Evolutionary conservation across 1,140 invertebrate species (phyloP).

Genomic region (Nasonia vitripennis): DNA sequence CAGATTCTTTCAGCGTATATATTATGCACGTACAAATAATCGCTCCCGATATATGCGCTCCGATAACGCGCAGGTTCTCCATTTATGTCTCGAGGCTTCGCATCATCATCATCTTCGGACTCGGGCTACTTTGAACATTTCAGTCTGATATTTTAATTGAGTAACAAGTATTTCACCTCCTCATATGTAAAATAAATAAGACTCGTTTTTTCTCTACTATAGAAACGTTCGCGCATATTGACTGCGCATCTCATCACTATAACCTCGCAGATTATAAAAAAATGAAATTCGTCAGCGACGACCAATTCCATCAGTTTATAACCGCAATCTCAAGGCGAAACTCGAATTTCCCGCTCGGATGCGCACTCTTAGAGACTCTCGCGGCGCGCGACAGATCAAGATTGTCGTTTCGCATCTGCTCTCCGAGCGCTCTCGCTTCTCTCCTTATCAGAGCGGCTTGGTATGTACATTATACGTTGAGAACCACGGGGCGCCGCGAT

Average conservation of each 20-base stretch:
- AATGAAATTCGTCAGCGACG: too few species aligned
- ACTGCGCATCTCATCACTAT: too few species aligned
- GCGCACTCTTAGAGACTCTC: not conserved
- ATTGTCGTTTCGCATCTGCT: not conserved
- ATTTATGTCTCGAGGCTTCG: not conserved
- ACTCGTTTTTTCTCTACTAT: too few species aligned
- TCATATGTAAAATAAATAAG: too few species aligned
- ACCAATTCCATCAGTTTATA: too few species aligned
- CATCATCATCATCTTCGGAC: not conserved
- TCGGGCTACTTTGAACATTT: too few species aligned
- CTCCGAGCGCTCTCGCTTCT: not conserved
- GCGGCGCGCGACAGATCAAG: not conserved
- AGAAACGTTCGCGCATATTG: too few species aligned
- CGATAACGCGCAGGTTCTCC: not conserved
- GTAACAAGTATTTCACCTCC: too few species aligned
- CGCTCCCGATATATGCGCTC: slow-evolving; percentile 37
- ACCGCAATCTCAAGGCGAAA: too few species aligned
- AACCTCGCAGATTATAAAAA: too few species aligned
- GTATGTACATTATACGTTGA: not conserved
- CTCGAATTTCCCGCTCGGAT: too few species aligned
- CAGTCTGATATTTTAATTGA: too few species aligned
- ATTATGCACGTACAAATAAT: slow-evolving; percentile 27
- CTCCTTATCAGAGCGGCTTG: slow-evolving; percentile 32
- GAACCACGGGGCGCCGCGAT: slow-evolving; percentile 58
- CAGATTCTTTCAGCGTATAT: slow-evolving; percentile 2